These are phyloP conservation scores for Lasiommata megera DNA, from an alignment of 2,888 invertebrate species.

Conservation along the genomic window DNA sequence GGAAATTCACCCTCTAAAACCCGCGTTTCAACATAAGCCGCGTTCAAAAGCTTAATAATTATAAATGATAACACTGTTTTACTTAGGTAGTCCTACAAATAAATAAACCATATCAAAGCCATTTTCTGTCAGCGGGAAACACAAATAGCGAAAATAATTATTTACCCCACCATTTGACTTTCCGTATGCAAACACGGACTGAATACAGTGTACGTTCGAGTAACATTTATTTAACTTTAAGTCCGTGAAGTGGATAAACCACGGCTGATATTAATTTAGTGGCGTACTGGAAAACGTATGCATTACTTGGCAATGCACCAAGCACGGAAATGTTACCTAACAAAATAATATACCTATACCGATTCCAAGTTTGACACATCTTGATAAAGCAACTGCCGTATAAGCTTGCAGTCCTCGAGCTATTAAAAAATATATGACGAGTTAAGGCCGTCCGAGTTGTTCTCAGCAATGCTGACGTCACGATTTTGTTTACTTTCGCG, in stretches of 20 bases:
- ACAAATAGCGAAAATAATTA: neutral
- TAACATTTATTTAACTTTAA: slow-evolving; percentile 3
- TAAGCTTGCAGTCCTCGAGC: too few species aligned
- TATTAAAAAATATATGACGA: too few species aligned
- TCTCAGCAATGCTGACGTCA: too few species aligned
- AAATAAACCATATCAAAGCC: neutral
- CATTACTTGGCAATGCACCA: slow-evolving; percentile 65
- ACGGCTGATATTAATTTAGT: slow-evolving; percentile 69
- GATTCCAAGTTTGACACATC: neutral
- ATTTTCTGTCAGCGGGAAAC: neutral
- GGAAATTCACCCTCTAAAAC: too few species aligned
- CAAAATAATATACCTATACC: neutral
- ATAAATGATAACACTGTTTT: too few species aligned
- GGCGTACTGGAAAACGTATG: slow-evolving; percentile 62
- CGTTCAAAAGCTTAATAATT: too few species aligned
- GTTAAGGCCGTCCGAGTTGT: too few species aligned
- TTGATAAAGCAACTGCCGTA: neutral
- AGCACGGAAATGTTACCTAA: slow-evolving; percentile 31
- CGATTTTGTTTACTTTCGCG: too few species aligned
- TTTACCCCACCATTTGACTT: slow-evolving; percentile 3
- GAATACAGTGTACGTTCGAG: neutral
- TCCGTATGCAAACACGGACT: slow-evolving; percentile 2
- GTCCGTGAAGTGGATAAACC: slow-evolving; percentile 5
- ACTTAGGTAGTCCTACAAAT: neutral
- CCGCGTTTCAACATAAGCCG: too few species aligned